Percentiles rank a stretch among this genome's conserved stretches.
phyloP scores from a whole-genome alignment of 2,888 invertebrate species.

The Rhimphoctona megacephalus region DNA sequence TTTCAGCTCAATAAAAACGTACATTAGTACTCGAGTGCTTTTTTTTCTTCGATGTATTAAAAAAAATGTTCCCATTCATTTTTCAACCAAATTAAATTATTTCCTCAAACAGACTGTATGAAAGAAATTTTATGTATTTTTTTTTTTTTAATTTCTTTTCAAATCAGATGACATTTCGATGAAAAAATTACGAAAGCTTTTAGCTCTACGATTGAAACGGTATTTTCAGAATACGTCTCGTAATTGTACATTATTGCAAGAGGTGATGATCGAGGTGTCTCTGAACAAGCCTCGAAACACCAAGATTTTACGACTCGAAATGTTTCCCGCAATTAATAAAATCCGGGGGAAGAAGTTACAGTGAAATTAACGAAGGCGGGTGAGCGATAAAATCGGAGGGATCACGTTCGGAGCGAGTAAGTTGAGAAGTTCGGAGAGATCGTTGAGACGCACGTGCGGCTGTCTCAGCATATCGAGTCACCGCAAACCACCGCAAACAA shows the following conservation, averaged over 20 bases:
- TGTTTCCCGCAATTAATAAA: slow-evolving; percentile 30
- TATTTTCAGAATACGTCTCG: neutral
- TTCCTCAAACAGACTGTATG: neutral
- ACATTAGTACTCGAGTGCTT: neutral
- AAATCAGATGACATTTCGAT: neutral
- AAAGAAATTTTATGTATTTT: neutral
- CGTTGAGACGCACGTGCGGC: slow-evolving; percentile 63
- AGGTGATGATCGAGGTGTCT: neutral
- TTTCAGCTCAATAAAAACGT: neutral
- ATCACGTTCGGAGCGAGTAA: slow-evolving; percentile 42
- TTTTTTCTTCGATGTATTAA: neutral
- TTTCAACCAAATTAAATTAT: neutral
- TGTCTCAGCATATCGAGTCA: slow-evolving; percentile 65
- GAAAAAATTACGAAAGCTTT: neutral
- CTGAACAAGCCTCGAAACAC: neutral
- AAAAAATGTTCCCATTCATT: neutral
- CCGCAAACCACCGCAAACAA: slow-evolving; percentile 39
- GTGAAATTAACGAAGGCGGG: slow-evolving; percentile 15
- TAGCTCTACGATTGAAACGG: neutral
- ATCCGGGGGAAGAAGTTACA: neutral
- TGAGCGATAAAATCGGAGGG: slow-evolving; percentile 16
- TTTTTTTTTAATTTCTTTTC: neutral
- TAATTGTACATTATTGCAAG: neutral
- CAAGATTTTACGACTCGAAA: neutral
- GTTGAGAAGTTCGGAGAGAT: slow-evolving; percentile 61